Evolutionary conservation across 2,113 vertebrate species (phyloP).

Genomic region (Daubentonia madagascariensis): DNA sequence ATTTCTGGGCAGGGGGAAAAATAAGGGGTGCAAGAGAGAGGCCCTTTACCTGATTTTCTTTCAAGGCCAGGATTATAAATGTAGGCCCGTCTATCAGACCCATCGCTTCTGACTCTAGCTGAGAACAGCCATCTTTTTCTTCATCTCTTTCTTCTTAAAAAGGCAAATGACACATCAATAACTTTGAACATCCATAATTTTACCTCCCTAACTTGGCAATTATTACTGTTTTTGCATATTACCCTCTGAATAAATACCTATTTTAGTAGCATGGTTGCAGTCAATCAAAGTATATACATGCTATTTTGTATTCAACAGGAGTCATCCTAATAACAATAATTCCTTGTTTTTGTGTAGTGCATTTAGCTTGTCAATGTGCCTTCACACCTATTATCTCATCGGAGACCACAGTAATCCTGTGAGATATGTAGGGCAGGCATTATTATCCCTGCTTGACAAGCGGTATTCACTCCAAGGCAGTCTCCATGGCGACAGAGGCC

Average conservation of each 20-base stretch:
- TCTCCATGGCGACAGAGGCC: conserved; percentile 68
- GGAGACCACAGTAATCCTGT: conserved; percentile 53
- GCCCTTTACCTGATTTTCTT: background rate
- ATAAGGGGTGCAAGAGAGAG: background rate
- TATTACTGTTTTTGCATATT: conserved; percentile 6
- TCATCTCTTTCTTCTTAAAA: background rate
- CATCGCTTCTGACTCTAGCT: background rate
- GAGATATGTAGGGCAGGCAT: conserved; percentile 54
- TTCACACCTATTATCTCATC: conserved; percentile 58
- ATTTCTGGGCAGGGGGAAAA: conserved; percentile 23
- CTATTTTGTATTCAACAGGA: conserved; percentile 53
- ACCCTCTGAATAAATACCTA: background rate
- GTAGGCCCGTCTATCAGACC: background rate
- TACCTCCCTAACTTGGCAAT: background rate
- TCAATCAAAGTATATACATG: background rate
- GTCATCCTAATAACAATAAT: conserved; percentile 55
- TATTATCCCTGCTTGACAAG: conserved; percentile 58
- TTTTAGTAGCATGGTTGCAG: background rate
- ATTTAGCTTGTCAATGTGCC: conserved; percentile 46
- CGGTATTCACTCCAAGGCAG: conserved; percentile 38
- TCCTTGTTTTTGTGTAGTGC: conserved; percentile 34
- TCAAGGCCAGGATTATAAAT: background rate
- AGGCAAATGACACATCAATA: background rate
- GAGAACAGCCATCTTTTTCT: background rate
- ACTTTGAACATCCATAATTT: background rate